phyloP scores from a whole-genome alignment of 64 coral and sea anemone genomes.

The Stichodactyla mertensii region DNA sequence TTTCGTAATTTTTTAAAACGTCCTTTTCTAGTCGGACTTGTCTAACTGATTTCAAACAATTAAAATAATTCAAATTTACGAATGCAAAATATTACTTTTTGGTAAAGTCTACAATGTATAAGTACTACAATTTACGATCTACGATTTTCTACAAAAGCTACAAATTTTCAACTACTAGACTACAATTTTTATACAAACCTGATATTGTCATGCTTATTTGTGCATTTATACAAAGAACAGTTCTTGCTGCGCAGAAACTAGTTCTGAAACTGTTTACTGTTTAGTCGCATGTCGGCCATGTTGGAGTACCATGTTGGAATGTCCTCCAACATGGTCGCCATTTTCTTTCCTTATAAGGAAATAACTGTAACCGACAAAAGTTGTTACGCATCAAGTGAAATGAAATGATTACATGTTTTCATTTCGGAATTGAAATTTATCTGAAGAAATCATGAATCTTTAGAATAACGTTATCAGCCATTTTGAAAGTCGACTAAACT shows the following conservation, averaged over 20 bases:
- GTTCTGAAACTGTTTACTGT: background rate
- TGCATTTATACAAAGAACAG: constrained; percentile 3
- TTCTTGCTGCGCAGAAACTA: background rate
- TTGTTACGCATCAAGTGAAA: background rate
- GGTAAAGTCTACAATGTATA: background rate
- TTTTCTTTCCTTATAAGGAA: background rate
- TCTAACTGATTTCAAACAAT: constrained; percentile 11
- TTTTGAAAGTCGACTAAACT: no score
- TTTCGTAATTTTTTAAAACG: background rate
- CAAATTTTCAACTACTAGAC: background rate
- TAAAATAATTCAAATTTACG: constrained; percentile 7
- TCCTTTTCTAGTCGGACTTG: background rate
- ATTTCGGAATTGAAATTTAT: background rate
- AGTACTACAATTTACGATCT: background rate
- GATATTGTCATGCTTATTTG: background rate
- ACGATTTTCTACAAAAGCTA: constrained; percentile 18
- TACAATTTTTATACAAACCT: background rate
- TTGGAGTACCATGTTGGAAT: background rate
- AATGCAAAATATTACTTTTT: constrained; percentile 20
- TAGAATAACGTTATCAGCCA: no score
- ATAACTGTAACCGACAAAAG: background rate
- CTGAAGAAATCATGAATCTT: background rate
- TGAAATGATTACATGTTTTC: background rate
- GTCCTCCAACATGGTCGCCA: background rate
- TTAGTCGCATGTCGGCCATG: background rate